phyloP scores from a whole-genome alignment of 1,140 invertebrate species.

The Drosophila bocki region DNA sequence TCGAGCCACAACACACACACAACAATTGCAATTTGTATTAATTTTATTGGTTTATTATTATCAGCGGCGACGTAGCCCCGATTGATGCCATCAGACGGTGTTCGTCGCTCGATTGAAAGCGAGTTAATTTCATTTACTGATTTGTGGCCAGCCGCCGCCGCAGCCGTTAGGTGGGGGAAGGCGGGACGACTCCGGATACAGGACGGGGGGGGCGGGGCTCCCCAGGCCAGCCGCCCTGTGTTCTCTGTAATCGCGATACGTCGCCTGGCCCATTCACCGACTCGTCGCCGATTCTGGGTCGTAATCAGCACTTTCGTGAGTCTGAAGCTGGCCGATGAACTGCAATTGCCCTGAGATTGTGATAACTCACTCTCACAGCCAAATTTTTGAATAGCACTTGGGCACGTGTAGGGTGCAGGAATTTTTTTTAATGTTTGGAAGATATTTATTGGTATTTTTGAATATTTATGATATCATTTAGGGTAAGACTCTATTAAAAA shows the following conservation, averaged over 20 bases:
- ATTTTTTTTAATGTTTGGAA: neutral
- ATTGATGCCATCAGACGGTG: conserved; percentile 49
- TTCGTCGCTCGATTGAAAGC: conserved; percentile 41
- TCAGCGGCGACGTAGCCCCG: conserved; percentile 37
- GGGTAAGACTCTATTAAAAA: neutral
- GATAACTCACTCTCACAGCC: conserved; percentile 24
- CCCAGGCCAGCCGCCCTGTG: neutral
- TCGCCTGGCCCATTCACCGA: conserved; percentile 35
- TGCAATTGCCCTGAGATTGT: conserved; percentile 37
- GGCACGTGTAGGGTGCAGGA: conserved; percentile 24
- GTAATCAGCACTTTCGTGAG: conserved; percentile 32
- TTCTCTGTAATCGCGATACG: conserved; percentile 24
- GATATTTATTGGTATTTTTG: neutral
- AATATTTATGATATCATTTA: neutral
- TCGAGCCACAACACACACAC: conserved; percentile 48
- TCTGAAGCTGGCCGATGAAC: conserved; percentile 43
- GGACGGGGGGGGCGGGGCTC: neutral
- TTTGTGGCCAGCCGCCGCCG: conserved; percentile 28
- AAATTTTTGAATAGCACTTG: conserved; percentile 15
- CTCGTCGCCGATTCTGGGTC: conserved; percentile 14
- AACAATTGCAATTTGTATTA: conserved; percentile 79
- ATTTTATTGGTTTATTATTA: conserved; percentile 80
- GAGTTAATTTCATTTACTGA: conserved; percentile 55
- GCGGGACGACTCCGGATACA: neutral
- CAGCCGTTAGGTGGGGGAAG: neutral